Evolutionary conservation across 2,113 vertebrate species (phyloP).

Genomic region (Dicaeum eximium): DNA sequence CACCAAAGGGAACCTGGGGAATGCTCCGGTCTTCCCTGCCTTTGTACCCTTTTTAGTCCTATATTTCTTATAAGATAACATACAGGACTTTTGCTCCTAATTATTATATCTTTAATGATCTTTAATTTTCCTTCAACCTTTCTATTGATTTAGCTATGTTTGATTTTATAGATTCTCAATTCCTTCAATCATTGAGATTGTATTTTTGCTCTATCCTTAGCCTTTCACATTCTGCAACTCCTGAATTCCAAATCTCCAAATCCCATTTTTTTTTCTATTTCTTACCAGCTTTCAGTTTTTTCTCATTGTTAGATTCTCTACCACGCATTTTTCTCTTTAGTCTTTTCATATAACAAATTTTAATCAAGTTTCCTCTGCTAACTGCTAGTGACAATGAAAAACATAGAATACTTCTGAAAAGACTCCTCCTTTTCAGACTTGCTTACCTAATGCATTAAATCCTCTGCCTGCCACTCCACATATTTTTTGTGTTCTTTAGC

Average conservation of each 20-base stretch:
- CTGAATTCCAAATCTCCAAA: neutral
- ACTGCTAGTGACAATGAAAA: neutral
- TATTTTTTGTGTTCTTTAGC: neutral
- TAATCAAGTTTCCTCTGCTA: neutral
- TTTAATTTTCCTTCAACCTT: neutral
- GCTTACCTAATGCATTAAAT: neutral
- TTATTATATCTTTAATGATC: neutral
- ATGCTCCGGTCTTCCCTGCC: neutral
- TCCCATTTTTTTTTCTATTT: neutral
- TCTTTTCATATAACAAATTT: neutral
- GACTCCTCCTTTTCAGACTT: neutral
- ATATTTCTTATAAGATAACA: neutral
- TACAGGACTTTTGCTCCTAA: neutral
- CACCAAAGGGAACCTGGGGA: neutral
- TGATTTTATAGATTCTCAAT: neutral
- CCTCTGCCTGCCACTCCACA: rapidly evolving
- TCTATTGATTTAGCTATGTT: neutral
- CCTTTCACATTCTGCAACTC: neutral
- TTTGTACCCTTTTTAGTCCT: neutral
- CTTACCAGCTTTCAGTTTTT: neutral
- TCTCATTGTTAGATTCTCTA: neutral
- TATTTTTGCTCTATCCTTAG: neutral
- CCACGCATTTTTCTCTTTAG: neutral
- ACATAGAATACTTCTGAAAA: neutral
- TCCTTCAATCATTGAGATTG: neutral